Evolutionary conservation across 30 jellyfish, hydroid and myxozoan genomes (phyloP).

Genomic region (Catostylus mosaicus): DNA sequence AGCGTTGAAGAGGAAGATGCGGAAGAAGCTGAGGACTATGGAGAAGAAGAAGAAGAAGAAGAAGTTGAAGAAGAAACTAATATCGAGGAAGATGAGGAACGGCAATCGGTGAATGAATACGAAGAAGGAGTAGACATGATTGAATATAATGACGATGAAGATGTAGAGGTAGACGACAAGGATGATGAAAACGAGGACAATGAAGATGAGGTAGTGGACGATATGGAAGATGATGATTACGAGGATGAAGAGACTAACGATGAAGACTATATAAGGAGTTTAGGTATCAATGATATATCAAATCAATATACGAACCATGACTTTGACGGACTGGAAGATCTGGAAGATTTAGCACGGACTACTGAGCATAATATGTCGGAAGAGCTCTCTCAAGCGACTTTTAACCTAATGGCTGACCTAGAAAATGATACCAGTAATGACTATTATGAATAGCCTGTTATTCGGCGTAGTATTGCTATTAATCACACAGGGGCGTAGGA

Average conservation of each 20-base stretch:
- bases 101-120: neutral
- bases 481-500: too few relatives aligned
- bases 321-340: conserved; percentile 27
- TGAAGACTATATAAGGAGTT: conserved; percentile 8
- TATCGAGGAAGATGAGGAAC: conserved; percentile 11
- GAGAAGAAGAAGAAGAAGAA: neutral
- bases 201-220: conserved; percentile 48
- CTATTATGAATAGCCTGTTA: conserved; percentile 35
- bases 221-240: neutral
- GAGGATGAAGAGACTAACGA: conserved; percentile 15
- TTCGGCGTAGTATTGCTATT: too few relatives aligned
- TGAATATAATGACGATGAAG: conserved; percentile 23
- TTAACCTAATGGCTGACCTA: conserved; percentile 78
- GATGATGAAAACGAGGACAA: conserved; percentile 22
- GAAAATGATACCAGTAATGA: conserved; percentile 63
- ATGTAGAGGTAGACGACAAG: conserved; percentile 19
- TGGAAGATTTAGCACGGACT: conserved; percentile 55
- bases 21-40: conserved; percentile 2
- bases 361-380: conserved; percentile 61
- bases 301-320: conserved; percentile 13
- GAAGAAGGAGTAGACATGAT: conserved; percentile 27
- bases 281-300: conserved; percentile 3
- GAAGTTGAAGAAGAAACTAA: conserved; percentile 21
- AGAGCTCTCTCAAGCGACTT: conserved; percentile 75
- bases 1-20: conserved; percentile 19